phyloP scores from a whole-genome alignment of 2,888 invertebrate genomes.

The Drymonia ruficornis region DNA sequence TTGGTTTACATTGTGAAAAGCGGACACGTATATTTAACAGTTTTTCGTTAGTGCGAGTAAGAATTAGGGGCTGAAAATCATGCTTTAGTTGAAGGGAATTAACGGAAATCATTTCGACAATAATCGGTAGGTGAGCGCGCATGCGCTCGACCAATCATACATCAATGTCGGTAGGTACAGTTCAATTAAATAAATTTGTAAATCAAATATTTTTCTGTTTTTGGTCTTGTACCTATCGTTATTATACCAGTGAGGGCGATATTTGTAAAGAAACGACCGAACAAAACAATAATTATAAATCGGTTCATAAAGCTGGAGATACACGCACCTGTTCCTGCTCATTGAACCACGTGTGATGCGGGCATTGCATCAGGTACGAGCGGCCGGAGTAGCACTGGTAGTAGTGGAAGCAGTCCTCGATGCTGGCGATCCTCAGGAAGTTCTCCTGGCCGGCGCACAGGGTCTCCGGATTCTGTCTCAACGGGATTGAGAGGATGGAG shows the following conservation, averaged over 20 bases:
- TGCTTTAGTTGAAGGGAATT: conserved; percentile 65
- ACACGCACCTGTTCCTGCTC: conserved; percentile 67
- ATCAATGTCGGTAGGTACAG: too few relatives aligned
- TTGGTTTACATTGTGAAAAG: too few relatives aligned
- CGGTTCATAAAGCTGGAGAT: too few relatives aligned
- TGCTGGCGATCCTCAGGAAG: conserved; percentile 72
- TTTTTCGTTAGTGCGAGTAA: conserved; percentile 65
- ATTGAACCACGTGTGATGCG: conserved; percentile 73
- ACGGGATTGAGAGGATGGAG: conserved; percentile 71
- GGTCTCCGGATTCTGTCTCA: conserved; percentile 79
- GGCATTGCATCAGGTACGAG: conserved; percentile 75
- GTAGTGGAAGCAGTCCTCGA: conserved; percentile 68
- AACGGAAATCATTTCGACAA: conserved; percentile 64
- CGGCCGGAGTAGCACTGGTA: conserved; percentile 76
- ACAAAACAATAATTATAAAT: too few relatives aligned
- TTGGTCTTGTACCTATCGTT: too few relatives aligned
- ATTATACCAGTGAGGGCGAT: too few relatives aligned
- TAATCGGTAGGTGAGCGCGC: too few relatives aligned
- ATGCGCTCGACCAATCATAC: too few relatives aligned
- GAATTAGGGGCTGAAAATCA: conserved; percentile 68
- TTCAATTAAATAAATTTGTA: too few relatives aligned
- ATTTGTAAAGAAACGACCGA: too few relatives aligned
- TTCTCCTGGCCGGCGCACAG: conserved; percentile 77
- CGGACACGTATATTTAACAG: conserved; percentile 80
- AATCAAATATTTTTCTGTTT: too few relatives aligned